Evolutionary conservation across 2,888 invertebrate genomes (phyloP).

Genomic region (Dicycla oo): DNA sequence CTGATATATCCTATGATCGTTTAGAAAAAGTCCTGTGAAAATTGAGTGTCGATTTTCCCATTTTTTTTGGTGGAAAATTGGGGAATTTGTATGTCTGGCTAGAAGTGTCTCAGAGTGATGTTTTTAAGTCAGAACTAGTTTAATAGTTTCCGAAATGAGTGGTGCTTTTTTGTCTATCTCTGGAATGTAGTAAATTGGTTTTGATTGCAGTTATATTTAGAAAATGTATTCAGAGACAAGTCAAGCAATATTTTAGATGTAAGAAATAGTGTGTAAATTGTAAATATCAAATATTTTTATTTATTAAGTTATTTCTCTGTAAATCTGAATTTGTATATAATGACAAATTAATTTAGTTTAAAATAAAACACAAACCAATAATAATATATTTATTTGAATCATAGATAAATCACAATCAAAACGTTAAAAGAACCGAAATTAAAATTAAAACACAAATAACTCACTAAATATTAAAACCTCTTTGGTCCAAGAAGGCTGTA

Average conservation of each 20-base stretch:
- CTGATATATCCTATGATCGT: constrained; percentile 92
- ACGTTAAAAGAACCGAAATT: background rate
- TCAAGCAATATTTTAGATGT: constrained; percentile 50
- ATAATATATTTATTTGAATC: constrained; percentile 54
- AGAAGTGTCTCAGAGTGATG: constrained; percentile 15
- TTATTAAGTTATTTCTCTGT: constrained; percentile 54
- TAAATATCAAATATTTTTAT: constrained; percentile 53
- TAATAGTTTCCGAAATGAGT: constrained; percentile 6
- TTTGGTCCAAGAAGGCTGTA: constrained; percentile 29
- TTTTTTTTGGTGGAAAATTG: background rate
- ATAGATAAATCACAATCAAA: constrained; percentile 2
- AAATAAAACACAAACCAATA: constrained; percentile 59
- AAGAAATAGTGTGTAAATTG: constrained; percentile 36
- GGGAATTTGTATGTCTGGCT: background rate
- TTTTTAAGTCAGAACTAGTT: constrained; percentile 8
- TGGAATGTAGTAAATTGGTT: constrained; percentile 16
- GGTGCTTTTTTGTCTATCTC: constrained; percentile 10
- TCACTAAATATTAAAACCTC: constrained; percentile 1
- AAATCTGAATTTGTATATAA: constrained; percentile 45
- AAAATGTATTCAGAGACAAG: constrained; percentile 35
- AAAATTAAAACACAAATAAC: background rate
- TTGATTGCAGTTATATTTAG: background rate
- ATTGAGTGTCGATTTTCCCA: background rate
- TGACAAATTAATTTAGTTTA: constrained; percentile 28
- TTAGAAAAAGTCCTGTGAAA: constrained; percentile 11